Evolutionary conservation across 1,140 invertebrate species (phyloP).

Genomic region (Dinoponera quadriceps): DNA sequence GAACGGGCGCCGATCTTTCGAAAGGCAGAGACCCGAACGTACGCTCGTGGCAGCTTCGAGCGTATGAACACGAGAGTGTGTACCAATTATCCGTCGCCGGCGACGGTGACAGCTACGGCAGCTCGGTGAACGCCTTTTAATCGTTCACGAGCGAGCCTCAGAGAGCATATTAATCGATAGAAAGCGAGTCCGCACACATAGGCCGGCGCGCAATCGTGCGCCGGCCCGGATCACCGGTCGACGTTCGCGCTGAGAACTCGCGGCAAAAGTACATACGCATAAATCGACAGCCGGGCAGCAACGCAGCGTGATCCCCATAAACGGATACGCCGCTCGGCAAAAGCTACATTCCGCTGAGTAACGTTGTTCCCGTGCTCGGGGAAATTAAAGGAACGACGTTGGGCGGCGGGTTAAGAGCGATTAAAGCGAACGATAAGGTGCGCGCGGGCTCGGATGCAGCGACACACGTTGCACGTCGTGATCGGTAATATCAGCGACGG

Average conservation of each 20-base stretch:
- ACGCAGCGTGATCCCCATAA: constrained; percentile 32
- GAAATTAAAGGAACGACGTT: constrained; percentile 45
- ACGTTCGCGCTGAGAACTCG: constrained; percentile 16
- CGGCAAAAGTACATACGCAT: constrained; percentile 31
- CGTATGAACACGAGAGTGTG: constrained; percentile 32
- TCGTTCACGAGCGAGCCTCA: constrained; percentile 31
- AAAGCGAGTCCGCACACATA: constrained; percentile 59
- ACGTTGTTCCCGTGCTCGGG: constrained; percentile 40
- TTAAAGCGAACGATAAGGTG: constrained; percentile 47
- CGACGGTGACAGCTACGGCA: constrained; percentile 46
- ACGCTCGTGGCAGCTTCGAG: neutral
- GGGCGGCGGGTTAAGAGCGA: constrained; percentile 37
- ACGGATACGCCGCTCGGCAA: constrained; percentile 49
- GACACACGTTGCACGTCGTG: constrained; percentile 9
- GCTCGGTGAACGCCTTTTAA: constrained; percentile 58
- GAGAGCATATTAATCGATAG: constrained; percentile 75
- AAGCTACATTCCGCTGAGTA: constrained; percentile 55
- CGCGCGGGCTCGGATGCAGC: constrained; percentile 19
- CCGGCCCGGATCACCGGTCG: constrained; percentile 6
- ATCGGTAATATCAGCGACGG: constrained; percentile 12
- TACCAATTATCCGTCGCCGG: constrained; percentile 66
- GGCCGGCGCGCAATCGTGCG: neutral
- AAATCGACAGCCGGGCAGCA: constrained; percentile 29
- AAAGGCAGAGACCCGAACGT: constrained; percentile 62
- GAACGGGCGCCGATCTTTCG: constrained; percentile 59